Percentiles rank a stretch among this genome's conserved stretches.
Conservation (phyloP, 2,797 vertebrate species). For the Vespertilio murinus region DNA sequence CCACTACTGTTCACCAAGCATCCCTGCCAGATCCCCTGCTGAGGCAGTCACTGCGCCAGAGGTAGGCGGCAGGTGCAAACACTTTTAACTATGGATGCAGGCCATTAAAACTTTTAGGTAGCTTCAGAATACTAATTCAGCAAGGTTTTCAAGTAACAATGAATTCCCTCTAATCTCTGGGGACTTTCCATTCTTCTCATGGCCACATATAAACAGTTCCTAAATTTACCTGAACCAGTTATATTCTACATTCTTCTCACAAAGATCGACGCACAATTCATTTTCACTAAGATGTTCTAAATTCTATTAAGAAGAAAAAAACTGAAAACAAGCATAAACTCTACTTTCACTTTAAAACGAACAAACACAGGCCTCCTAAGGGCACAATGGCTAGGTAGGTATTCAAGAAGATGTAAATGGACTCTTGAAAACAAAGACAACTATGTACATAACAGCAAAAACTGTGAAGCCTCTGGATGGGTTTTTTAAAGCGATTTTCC, state of each 20-base stretch:
- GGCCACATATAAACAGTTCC: neutral
- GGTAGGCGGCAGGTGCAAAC: neutral
- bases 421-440: neutral
- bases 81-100: neutral
- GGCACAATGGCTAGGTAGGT: neutral
- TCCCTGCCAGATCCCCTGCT: neutral
- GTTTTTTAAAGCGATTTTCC: neutral
- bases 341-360: neutral
- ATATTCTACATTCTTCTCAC: neutral
- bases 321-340: neutral
- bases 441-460: accelerated
- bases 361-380: neutral
- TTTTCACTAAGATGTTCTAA: neutral
- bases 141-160: neutral
- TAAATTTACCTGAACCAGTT: neutral
- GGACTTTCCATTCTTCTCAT: neutral
- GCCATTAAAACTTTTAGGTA: neutral
- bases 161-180: neutral
- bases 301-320: neutral
- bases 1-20: neutral
- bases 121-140: neutral
- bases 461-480: neutral
- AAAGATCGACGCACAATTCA: neutral
- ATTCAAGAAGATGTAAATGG: neutral
- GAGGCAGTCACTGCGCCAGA: neutral